These are phyloP conservation scores for Drosophila kepulauana DNA, from an alignment of 1,140 invertebrate species.

Conservation along the genomic window DNA sequence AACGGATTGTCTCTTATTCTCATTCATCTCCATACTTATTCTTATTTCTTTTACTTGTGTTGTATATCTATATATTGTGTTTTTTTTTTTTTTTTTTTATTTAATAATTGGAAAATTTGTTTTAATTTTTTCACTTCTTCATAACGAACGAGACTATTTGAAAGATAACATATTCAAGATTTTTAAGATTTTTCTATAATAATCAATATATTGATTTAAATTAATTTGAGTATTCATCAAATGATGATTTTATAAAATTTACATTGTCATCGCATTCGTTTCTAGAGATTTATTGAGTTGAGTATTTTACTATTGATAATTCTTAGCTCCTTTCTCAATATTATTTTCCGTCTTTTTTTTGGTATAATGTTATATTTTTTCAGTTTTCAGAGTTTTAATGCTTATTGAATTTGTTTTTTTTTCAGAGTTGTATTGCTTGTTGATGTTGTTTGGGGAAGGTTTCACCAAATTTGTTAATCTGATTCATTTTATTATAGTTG, in stretches of 20 bases:
- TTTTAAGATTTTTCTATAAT: not conserved
- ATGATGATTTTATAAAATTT: too few species aligned
- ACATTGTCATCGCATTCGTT: too few species aligned
- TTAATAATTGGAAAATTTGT: constrained; percentile 8
- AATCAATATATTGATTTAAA: too few species aligned
- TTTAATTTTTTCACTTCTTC: not conserved
- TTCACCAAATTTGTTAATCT: constrained; percentile 57
- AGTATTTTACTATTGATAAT: too few species aligned
- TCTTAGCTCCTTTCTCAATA: too few species aligned
- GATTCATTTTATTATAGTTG: constrained; percentile 7
- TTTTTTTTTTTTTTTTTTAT: not conserved
- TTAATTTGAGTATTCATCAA: too few species aligned
- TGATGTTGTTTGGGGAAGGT: constrained; percentile 46
- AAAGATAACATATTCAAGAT: not conserved
- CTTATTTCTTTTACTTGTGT: too few species aligned
- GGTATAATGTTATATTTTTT: not conserved
- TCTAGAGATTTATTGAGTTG: too few species aligned
- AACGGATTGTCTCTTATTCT: constrained; percentile 45
- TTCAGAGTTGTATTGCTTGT: constrained; percentile 21
- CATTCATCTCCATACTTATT: not conserved
- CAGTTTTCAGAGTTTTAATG: too few species aligned
- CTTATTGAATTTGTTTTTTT: not conserved
- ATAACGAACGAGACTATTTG: not conserved
- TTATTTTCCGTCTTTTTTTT: not conserved
- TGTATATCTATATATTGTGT: too few species aligned